Conservation (phyloP, 2,888 invertebrate genomes). For the Cataglyphis altisquamis region DNA sequence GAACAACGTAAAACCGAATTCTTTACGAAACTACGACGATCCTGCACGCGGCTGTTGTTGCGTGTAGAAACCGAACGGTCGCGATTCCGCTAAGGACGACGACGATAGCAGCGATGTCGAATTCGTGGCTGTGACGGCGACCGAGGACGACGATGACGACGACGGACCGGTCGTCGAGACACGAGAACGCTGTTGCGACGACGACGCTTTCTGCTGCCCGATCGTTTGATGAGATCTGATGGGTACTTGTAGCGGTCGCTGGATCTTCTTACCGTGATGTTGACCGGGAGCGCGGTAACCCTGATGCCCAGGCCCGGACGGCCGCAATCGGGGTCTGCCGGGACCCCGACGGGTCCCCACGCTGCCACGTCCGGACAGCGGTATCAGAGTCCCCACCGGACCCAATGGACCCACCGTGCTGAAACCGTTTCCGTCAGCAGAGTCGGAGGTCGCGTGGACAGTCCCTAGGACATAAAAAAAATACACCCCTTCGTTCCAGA, state of each 20-base stretch:
- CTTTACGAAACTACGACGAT: constrained; percentile 67
- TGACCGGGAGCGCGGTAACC: constrained; percentile 88
- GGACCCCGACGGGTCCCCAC: constrained; percentile 88
- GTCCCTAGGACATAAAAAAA: constrained; percentile 65
- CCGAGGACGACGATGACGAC: constrained; percentile 55
- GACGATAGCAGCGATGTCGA: constrained; percentile 64
- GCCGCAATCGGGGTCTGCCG: constrained; percentile 90
- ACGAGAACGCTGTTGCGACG: constrained; percentile 60
- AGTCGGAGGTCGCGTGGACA: constrained; percentile 67
- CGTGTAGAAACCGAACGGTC: constrained; percentile 85
- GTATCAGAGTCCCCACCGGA: constrained; percentile 74
- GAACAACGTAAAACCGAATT: background rate
- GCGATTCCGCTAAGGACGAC: constrained; percentile 62
- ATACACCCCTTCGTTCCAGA: constrained; percentile 10
- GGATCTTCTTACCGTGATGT: constrained; percentile 78
- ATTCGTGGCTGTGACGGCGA: constrained; percentile 23
- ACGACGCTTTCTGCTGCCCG: constrained; percentile 64
- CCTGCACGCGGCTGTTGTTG: constrained; percentile 75
- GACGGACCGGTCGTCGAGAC: constrained; percentile 37
- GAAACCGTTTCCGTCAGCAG: constrained; percentile 81
- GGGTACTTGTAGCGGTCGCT: constrained; percentile 83
- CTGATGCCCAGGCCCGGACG: constrained; percentile 89
- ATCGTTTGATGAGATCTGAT: constrained; percentile 81
- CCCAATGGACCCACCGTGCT: constrained; percentile 80
- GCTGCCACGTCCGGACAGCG: constrained; percentile 74